phyloP scores from a whole-genome alignment of 1,140 invertebrate genomes.

The Whitmania pigra region DNA sequence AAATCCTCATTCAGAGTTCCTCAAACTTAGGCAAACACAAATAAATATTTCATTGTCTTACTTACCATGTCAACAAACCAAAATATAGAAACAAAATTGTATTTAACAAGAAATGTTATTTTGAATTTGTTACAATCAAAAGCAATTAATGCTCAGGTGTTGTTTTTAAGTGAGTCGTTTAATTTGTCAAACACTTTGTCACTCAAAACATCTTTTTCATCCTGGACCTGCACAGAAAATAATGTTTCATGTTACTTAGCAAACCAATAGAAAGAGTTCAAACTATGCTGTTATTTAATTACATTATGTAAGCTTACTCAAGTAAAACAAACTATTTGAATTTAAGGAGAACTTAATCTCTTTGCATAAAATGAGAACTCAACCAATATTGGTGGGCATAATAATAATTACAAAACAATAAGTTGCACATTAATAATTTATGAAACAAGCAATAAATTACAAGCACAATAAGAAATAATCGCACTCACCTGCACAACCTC shows the following conservation, averaged over 20 bases:
- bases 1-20: too few relatives aligned
- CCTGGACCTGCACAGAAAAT: slow-evolving; percentile 1
- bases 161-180: background rate
- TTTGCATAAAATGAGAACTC: background rate
- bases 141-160: background rate
- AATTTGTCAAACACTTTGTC: slow-evolving; percentile 11
- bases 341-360: background rate
- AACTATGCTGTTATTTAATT: background rate
- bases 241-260: background rate
- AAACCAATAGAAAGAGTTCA: background rate
- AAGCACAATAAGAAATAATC: background rate
- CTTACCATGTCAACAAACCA: background rate
- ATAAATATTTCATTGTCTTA: too few relatives aligned
- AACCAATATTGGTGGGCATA: background rate
- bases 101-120: background rate
- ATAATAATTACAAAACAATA: background rate
- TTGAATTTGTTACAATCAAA: background rate
- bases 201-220: slow-evolving; percentile 11
- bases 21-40: too few relatives aligned
- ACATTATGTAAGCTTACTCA: background rate
- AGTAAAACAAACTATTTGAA: background rate
- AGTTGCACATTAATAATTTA: background rate
- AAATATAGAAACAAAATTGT: background rate
- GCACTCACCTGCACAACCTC: slow-evolving; percentile 41
- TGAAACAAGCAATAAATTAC: background rate